Evolutionary conservation across 2,113 vertebrate species (phyloP), one percentile per base, ranked within the genome.

Genomic region (Brachirus orientalis): DNA sequence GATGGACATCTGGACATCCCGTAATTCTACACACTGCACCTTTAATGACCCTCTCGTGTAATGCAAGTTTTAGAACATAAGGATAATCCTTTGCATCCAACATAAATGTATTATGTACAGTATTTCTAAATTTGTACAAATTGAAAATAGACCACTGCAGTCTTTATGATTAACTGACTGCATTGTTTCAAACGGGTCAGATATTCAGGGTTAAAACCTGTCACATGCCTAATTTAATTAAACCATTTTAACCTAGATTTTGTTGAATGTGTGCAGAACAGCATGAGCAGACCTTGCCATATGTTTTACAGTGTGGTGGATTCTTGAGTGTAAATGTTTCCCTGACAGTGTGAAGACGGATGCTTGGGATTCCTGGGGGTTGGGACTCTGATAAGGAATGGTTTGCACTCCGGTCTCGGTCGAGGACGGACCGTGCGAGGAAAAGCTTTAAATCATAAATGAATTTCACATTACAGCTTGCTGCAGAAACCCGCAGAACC

Each of bases 281-380:
- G 6, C 2, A 6, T 28, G 28, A 28, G 28, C 28, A 28, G 28
- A 28, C 28, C 28, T 28, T 6, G 28, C 28, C 28, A 55, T 7
- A 38, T 8, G 37, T 8, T 38, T 38, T 7, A 38, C 37, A 38
- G 37, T 38, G 8, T 38, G 37, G 28, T 6, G 1, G 28, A 28
- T 28, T 28, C 28, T 6, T 38, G 17, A 63, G 43, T 33, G 14
- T 19, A 60, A 70, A 63, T 19, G 33, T 17, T 67, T 33, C 64
- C 52, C 43, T 60, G 18, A 63, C 28, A 6, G 64, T n/a, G 64
- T 50, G 40, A 63, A 75, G 28, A 69, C 44, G 45, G 69, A 72
- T 52, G 70, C 47, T 65, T 47, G 45, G 40, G 54, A 58, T 72
- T 82, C 59, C 62, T 63, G 18, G 19, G 73, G 40, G 43, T 45